Percentiles rank a stretch among this genome's conserved stretches.
These are phyloP conservation scores for Atrina japonica DNA, from an alignment of 2,888 invertebrate genomes.

Conservation along the genomic window DNA sequence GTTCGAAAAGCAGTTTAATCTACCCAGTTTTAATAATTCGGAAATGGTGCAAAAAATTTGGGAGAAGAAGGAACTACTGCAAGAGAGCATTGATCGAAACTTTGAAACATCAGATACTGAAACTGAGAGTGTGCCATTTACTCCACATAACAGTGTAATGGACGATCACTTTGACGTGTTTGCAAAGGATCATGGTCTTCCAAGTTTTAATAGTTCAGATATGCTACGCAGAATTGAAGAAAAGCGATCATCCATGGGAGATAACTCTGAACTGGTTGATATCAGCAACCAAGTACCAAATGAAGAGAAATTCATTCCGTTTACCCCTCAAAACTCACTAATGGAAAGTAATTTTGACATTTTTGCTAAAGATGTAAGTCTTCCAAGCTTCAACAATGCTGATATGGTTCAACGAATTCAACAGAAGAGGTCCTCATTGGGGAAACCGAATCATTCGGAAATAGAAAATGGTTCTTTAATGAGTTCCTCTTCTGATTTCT, in stretches of 20 bases:
- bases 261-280: slow-evolving; percentile 22
- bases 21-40: slow-evolving; percentile 81
- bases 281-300: neutral
- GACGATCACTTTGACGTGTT: slow-evolving; percentile 55
- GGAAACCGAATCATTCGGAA: slow-evolving; percentile 1
- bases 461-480: neutral
- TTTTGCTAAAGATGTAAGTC: slow-evolving; percentile 51
- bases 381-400: slow-evolving; percentile 79
- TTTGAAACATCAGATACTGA: slow-evolving; percentile 30
- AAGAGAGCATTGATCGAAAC: slow-evolving; percentile 62
- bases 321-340: slow-evolving; percentile 80
- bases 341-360: slow-evolving; percentile 64
- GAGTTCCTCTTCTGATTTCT: slow-evolving; percentile 15
- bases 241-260: slow-evolving; percentile 54
- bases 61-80: slow-evolving; percentile 78
- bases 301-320: slow-evolving; percentile 59
- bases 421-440: slow-evolving; percentile 61
- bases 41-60: slow-evolving; percentile 81
- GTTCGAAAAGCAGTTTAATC: slow-evolving; percentile 45
- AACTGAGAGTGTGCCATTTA: slow-evolving; percentile 68
- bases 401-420: slow-evolving; percentile 80
- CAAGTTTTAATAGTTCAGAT: slow-evolving; percentile 79
- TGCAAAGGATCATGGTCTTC: slow-evolving; percentile 65
- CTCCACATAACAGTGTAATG: slow-evolving; percentile 80
- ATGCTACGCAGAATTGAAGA: slow-evolving; percentile 80